A percentile compares a stretch with the other conserved stretches of the same genome.
Conservation (phyloP, 1,140 invertebrate genomes). For the Drosophila busckii region DNA sequence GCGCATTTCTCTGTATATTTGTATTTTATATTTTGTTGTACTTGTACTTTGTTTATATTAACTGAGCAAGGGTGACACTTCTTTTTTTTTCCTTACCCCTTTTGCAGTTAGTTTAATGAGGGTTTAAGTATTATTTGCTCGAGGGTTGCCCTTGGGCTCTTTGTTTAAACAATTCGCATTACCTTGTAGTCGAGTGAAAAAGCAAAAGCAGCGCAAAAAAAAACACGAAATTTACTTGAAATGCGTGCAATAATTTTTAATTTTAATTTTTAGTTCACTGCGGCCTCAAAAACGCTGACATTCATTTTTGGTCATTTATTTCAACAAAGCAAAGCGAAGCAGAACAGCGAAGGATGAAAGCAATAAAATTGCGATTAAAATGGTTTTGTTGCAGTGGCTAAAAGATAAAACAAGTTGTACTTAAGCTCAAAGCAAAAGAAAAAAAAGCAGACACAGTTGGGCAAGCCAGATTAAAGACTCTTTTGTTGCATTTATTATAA, state of each 20-base stretch:
- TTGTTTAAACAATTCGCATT: conserved; percentile 47
- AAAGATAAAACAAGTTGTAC: too few relatives aligned
- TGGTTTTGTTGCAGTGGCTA: too few relatives aligned
- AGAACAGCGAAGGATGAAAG: neutral
- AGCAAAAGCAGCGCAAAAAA: conserved; percentile 2
- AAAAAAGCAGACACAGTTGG: too few relatives aligned
- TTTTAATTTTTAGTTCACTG: conserved; percentile 71
- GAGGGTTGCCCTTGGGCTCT: conserved; percentile 67
- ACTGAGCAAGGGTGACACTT: conserved; percentile 69
- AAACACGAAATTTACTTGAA: conserved; percentile 26
- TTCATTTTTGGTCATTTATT: conserved; percentile 41
- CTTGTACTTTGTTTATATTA: conserved; percentile 67
- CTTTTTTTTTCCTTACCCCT: conserved; percentile 9
- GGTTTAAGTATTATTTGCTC: conserved; percentile 75
- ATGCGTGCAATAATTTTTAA: conserved; percentile 69
- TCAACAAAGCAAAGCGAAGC: neutral
- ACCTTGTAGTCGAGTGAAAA: conserved; percentile 35
- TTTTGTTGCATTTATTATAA: too few relatives aligned
- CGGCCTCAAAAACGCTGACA: conserved; percentile 34
- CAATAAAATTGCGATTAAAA: too few relatives aligned
- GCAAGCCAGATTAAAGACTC: too few relatives aligned
- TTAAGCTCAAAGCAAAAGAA: conserved; percentile 26
- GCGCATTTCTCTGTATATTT: conserved; percentile 58
- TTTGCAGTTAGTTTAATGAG: conserved; percentile 68
- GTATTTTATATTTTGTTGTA: conserved; percentile 36